Conservation (phyloP, 2,888 invertebrate species). For the Serrognathus titanus region DNA sequence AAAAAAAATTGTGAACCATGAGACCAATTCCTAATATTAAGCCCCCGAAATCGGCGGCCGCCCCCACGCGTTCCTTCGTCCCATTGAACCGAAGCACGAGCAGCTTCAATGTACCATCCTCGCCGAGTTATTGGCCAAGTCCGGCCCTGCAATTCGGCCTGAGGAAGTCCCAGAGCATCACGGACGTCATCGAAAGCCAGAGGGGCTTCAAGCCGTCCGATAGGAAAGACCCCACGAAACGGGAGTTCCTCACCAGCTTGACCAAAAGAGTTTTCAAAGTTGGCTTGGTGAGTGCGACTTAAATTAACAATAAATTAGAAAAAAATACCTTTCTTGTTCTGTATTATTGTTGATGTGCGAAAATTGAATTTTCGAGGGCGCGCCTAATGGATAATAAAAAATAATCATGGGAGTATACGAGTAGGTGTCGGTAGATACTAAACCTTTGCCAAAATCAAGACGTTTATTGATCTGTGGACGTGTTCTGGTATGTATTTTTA, state of each 20-base stretch:
- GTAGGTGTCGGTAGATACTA: too few relatives aligned
- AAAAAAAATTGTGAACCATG: constrained; percentile 6
- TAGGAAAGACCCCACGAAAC: constrained; percentile 76
- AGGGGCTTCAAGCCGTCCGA: constrained; percentile 85
- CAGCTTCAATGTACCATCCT: constrained; percentile 27
- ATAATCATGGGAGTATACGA: too few relatives aligned
- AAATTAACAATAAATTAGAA: background rate
- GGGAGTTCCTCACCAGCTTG: constrained; percentile 74
- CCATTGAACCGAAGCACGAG: constrained; percentile 29
- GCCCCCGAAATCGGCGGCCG: constrained; percentile 11
- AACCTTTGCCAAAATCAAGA: too few relatives aligned
- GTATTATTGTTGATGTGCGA: too few relatives aligned
- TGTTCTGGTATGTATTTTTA: too few relatives aligned
- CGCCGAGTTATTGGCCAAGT: constrained; percentile 30
- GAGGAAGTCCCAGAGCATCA: constrained; percentile 37
- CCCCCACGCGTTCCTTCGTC: constrained; percentile 4
- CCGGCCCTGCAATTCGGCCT: constrained; percentile 21
- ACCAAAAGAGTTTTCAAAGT: constrained; percentile 80
- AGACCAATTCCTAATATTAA: constrained; percentile 11
- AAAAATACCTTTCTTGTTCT: background rate
- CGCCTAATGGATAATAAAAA: too few relatives aligned
- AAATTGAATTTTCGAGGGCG: too few relatives aligned
- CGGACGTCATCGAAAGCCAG: constrained; percentile 63
- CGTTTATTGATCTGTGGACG: too few relatives aligned
- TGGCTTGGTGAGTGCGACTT: constrained; percentile 66